Base-by-base conservation (phyloP, 2,113 vertebrate genomes). In the Apaloderma vittatum region DNA sequence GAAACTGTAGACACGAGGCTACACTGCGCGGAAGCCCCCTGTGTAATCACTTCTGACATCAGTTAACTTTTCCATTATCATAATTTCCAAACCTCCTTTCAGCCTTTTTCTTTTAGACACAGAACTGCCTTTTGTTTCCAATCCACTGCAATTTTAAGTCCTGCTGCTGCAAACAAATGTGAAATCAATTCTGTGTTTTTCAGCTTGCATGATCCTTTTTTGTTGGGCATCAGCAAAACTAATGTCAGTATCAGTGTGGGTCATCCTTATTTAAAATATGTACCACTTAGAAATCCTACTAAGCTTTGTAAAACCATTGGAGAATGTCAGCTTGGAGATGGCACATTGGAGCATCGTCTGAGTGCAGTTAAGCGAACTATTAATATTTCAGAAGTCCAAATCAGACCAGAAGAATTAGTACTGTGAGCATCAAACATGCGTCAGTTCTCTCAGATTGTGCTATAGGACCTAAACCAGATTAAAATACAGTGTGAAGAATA, bases 61-160 rank as follows among this genome's bases (percentile, higher is more conserved):
- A 70, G 59, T 81, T 95, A 95, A 86, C 63, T 94, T 96, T 86
- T 96, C 71, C 63, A 86, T 95, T 93, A 88, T 91, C 72, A 67
- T 88, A 36, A 77, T 29, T 95, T 91, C 68, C 79, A 93, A 95
- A 89, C 21, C 77, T 62, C 37, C 34, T 87, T 95, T 89, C 71
- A 94, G 72, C 21, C n/a, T 87, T 49, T 92, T 89, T 86, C 63
- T 90, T 91, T 66, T 75, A 86, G 48, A 86, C 49, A 51, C 15
- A 90, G 79, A 85, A 77, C 51, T 75, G 91, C 37, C 62, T 88
- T 84, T 95, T 80, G 80, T 93, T 97, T 94, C 75, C 84, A 86
- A 80, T 62, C 46, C 11, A 6, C 34, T 91, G 86, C 71, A 88
- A 68, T 91, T 91, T 93, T 36, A 45, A 24, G 23, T 90, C 0